Conservation (phyloP, 2,888 invertebrate species). For the Eupeodes latifasciatus region DNA sequence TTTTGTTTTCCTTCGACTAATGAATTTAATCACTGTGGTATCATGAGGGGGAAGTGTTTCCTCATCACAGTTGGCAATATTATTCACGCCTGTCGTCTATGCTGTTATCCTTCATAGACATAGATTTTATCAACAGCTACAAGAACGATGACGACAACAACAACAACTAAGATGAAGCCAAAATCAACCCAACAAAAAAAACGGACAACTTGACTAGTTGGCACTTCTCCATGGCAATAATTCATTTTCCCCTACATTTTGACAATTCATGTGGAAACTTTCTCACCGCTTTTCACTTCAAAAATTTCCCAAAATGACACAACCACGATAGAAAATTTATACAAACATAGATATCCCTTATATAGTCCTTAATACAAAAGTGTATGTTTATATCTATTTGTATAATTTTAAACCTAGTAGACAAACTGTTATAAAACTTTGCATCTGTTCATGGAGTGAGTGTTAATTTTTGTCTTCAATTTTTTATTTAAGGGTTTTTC, state of each 20-base stretch:
- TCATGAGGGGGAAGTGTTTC: too few relatives aligned
- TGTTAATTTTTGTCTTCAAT: slow-evolving; percentile 28
- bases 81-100: slow-evolving; percentile 14
- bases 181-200: slow-evolving; percentile 18
- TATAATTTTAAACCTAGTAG: slow-evolving; percentile 1
- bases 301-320: slow-evolving; percentile 58
- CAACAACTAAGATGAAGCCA: slow-evolving; percentile 28
- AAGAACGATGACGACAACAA: slow-evolving; percentile 26
- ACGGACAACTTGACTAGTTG: slow-evolving; percentile 68
- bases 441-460: slow-evolving; percentile 21
- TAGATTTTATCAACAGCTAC: slow-evolving; percentile 31
- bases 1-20: too few relatives aligned
- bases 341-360: neutral
- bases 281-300: slow-evolving; percentile 62
- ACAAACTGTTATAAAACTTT: slow-evolving; percentile 25
- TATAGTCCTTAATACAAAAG: neutral
- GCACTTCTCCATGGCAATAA: slow-evolving; percentile 72
- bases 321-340: slow-evolving; percentile 28
- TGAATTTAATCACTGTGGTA: too few relatives aligned
- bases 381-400: neutral
- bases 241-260: slow-evolving; percentile 65
- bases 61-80: slow-evolving; percentile 19
- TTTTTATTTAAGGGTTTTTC: slow-evolving; percentile 11
- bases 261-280: slow-evolving; percentile 71
- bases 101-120: slow-evolving; percentile 31